Evolutionary conservation across 1,140 invertebrate genomes (phyloP).

Genomic region (Eumaeus atala): DNA sequence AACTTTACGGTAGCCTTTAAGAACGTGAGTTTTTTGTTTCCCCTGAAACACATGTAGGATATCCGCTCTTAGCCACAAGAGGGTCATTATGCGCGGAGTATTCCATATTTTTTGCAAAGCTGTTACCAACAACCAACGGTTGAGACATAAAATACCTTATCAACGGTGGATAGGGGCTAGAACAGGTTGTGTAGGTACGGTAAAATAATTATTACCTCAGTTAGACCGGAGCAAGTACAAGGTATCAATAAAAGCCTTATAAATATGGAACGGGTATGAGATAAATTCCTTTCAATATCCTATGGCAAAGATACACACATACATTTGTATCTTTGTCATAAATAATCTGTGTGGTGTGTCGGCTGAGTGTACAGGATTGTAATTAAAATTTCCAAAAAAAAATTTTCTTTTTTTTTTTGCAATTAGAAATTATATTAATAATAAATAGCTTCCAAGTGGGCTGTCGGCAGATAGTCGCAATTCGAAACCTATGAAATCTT

Average conservation of each 20-base stretch:
- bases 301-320: constrained; percentile 21
- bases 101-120: constrained; percentile 43
- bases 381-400: too few species aligned
- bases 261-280: constrained; percentile 1
- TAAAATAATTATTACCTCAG: constrained; percentile 9
- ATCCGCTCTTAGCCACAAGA: constrained; percentile 55
- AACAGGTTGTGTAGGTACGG: not conserved
- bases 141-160: not conserved
- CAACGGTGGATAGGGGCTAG: not conserved
- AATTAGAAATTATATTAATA: too few species aligned
- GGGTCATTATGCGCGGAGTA: constrained; percentile 51
- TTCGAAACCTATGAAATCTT: too few species aligned
- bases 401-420: too few species aligned
- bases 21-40: constrained; percentile 42
- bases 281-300: constrained; percentile 5
- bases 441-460: too few species aligned
- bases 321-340: too few species aligned
- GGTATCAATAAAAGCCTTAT: constrained; percentile 8
- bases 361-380: too few species aligned
- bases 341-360: too few species aligned
- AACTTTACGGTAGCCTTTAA: constrained; percentile 57
- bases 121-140: not conserved
- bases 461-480: too few species aligned
- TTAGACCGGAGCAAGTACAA: constrained; percentile 1
- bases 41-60: constrained; percentile 61